These are phyloP conservation scores for Meriones unguiculatus DNA, from an alignment of 2,113 vertebrate species.

Conservation along the genomic window DNA sequence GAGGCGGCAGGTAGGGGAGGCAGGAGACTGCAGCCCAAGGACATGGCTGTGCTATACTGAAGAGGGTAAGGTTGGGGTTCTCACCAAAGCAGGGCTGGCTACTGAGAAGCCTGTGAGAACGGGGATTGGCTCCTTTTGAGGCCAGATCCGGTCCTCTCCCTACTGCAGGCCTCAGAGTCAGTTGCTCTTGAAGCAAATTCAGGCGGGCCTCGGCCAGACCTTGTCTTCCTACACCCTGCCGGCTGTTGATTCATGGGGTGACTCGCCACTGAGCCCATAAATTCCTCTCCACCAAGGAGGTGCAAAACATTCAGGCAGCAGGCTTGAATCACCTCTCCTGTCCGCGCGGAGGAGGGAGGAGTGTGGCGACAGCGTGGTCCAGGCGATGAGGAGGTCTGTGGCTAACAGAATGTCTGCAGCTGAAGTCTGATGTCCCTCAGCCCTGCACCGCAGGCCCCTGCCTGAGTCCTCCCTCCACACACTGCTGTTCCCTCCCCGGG, in stretches of 20 bases:
- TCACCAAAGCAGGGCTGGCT: neutral
- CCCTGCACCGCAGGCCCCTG: neutral
- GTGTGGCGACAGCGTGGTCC: neutral
- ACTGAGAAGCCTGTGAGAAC: neutral
- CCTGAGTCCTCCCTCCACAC: neutral
- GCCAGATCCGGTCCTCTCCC: accelerated
- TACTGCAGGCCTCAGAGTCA: neutral
- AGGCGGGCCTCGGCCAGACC: neutral
- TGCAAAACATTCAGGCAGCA: neutral
- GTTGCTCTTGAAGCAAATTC: neutral
- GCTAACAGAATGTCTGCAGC: neutral
- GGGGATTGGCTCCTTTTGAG: no score
- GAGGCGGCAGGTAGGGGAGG: neutral
- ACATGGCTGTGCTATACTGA: neutral
- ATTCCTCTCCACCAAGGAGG: neutral
- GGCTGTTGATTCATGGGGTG: neutral
- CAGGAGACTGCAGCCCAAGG: neutral
- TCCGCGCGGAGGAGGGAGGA: neutral
- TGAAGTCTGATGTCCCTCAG: neutral
- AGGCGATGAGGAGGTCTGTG: neutral
- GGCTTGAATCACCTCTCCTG: neutral
- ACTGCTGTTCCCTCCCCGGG: no score
- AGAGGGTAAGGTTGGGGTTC: neutral
- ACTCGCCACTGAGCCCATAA: neutral
- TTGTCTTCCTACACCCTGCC: neutral